Evolutionary conservation across 2,113 vertebrate genomes (phyloP), one percentile per base, ranked within the genome.

Genomic region (Gopherus flavomarginatus): DNA sequence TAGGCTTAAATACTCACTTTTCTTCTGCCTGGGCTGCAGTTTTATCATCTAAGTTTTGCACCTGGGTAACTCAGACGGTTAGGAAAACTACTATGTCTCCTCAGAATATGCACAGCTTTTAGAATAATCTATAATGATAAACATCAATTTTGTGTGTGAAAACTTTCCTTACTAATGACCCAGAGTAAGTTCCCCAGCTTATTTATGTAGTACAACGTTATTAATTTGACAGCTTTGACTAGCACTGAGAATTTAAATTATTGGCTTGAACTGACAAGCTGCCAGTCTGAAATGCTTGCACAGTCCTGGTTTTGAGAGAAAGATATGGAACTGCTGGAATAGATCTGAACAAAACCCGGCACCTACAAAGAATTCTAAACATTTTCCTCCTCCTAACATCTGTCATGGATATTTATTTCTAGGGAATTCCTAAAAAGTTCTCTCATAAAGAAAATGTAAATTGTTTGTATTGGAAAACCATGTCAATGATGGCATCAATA

Each of bases 141-240:
- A 97, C 86, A 95, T 77, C 85, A 92, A 95, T 89, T 96, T 93
- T 83, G 87, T 35, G 88, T 72, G 69, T 94, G 90, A 97, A 95
- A 95, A 21, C 94, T 96, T 95, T 77, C 82, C 81, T 92, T 87
- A 84, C 92, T 96, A 93, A 97, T 91, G 93, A 96, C 83, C 85
- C 85, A 91, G 42, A 95, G 19, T 88, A 90, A 96, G 84, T 95
- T 90, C 79, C 87, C 85, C 83, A 94, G 92, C 88, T 94, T 97
- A 87, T 96, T 95, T 94, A 96, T 78, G 81, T 89, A 90, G 77
- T 95, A 97, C 94, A 86, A 83, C 88, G 97, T 85, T 90, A 97
- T 91, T 97, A 96, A 97, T 83, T 29, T 94, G 92, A 97, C 95
- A 96, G 87, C 83, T 96, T 57, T 97, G 90, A 97, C 91, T 97